phyloP scores from a whole-genome alignment of 2,888 invertebrate species.

The Hirtodrosophila cameraria region DNA sequence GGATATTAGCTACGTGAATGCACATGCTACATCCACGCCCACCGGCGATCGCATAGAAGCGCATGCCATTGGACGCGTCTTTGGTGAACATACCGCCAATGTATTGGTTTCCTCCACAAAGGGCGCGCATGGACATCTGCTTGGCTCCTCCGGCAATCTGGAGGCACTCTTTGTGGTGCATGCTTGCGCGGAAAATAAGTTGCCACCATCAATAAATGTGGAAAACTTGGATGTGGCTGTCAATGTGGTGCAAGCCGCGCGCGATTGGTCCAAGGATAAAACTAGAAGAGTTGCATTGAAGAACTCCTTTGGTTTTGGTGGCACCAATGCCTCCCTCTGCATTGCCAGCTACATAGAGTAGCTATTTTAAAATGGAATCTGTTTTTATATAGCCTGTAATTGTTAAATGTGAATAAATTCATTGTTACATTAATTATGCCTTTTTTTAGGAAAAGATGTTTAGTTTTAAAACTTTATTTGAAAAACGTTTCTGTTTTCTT shows the following conservation, averaged over 20 bases:
- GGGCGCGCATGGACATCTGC: constrained; percentile 98
- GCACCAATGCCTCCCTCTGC: constrained; percentile 96
- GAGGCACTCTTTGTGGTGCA: constrained; percentile 94
- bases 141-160: constrained; percentile 98
- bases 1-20: constrained; percentile 93
- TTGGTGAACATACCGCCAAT: constrained; percentile 86
- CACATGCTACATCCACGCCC: constrained; percentile 99
- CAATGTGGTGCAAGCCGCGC: constrained; percentile 88
- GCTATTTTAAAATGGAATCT: constrained; percentile 7
- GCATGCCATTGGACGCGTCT: constrained; percentile 90
- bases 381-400: constrained; percentile 8
- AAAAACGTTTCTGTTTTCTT: constrained; percentile 79
- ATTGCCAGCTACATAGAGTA: constrained; percentile 83
- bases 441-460: constrained; percentile 74
- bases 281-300: constrained; percentile 91
- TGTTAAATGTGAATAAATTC: constrained; percentile 35
- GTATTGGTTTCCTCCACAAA: constrained; percentile 94
- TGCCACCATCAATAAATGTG: constrained; percentile 96
- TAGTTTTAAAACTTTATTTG: constrained; percentile 82
- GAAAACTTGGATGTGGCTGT: constrained; percentile 88
- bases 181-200: constrained; percentile 89
- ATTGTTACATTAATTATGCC: constrained; percentile 5
- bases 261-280: constrained; percentile 62
- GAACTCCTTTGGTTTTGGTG: constrained; percentile 99
- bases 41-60: constrained; percentile 95